Percentiles rank a stretch among this genome's conserved stretches.
Conservation (phyloP, 2,797 vertebrate genomes). For the Hyperoplus lanceolatus region DNA sequence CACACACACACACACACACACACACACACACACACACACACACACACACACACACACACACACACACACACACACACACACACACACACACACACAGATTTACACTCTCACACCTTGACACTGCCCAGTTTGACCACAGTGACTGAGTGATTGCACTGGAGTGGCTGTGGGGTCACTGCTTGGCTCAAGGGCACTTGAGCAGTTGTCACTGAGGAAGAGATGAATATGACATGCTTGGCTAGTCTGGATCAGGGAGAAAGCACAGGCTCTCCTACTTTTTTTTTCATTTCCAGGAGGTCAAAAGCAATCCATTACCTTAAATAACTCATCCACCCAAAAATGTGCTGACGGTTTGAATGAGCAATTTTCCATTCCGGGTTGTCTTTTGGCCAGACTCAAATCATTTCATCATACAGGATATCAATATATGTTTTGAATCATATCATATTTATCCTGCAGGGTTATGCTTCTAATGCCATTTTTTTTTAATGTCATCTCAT, state of each 20-base stretch:
- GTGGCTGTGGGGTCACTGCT: slow-evolving; percentile 66
- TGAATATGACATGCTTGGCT: slow-evolving; percentile 58
- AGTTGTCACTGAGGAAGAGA: slow-evolving; percentile 52
- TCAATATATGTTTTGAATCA: neutral
- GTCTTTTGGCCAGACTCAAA: neutral
- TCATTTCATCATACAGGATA: neutral
- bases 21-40: no score
- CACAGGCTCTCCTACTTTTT: slow-evolving; percentile 19
- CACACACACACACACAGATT: slow-evolving; percentile 17
- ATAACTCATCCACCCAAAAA: slow-evolving; percentile 33
- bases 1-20: no score
- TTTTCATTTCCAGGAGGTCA: slow-evolving; percentile 38
- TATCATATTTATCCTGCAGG: neutral
- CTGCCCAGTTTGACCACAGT: slow-evolving; percentile 44
- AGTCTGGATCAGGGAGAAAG: slow-evolving; percentile 39
- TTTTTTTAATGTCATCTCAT: neutral
- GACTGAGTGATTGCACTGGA: slow-evolving; percentile 58
- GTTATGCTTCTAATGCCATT: neutral
- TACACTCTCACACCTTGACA: slow-evolving; percentile 54
- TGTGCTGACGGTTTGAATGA: slow-evolving; percentile 21
- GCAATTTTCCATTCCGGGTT: slow-evolving; percentile 20
- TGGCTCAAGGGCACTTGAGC: slow-evolving; percentile 76
- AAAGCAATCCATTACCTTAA: slow-evolving; percentile 23
- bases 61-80: no score
- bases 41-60: no score